A percentile compares a stretch with the other conserved stretches of the same genome.
Conservation (phyloP, 2,888 invertebrate genomes). For the Empis stercorea region DNA sequence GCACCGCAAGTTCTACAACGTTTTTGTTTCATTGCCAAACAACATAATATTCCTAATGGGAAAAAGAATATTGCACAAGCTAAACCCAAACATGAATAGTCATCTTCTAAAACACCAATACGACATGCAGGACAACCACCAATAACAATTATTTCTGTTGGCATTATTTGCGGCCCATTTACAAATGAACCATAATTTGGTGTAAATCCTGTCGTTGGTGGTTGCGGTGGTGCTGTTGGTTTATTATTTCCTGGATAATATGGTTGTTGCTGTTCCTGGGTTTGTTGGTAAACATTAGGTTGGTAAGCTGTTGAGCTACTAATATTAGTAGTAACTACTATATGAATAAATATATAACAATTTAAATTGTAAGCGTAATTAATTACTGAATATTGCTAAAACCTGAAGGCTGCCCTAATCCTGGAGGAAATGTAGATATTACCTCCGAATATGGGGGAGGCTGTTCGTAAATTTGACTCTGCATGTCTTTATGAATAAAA, state of each 20-base stretch:
- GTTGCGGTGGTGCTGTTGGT: constrained; percentile 10
- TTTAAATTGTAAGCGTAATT: no score
- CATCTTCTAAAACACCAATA: constrained; percentile 76
- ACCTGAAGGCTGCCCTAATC: constrained; percentile 15
- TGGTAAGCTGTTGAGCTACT: no score
- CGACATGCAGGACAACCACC: constrained; percentile 83
- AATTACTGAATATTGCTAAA: neutral
- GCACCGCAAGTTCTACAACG: constrained; percentile 82
- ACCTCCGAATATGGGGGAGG: constrained; percentile 44
- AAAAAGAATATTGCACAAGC: constrained; percentile 52
- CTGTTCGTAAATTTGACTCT: constrained; percentile 27
- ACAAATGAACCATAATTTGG: constrained; percentile 37
- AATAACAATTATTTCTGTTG: constrained; percentile 67
- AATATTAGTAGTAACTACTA: no score
- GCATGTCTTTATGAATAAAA: neutral
- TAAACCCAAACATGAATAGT: constrained; percentile 73
- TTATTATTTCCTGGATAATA: constrained; percentile 4
- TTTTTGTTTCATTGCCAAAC: constrained; percentile 68
- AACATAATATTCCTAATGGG: constrained; percentile 76
- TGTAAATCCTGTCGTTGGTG: constrained; percentile 36
- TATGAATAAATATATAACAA: no score
- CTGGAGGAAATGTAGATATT: constrained; percentile 14
- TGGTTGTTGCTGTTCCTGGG: constrained; percentile 9
- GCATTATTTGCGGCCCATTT: constrained; percentile 46
- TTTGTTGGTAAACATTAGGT: constrained; percentile 5